These are phyloP conservation scores for Sepioteuthis lessoniana DNA, from an alignment of 2,888 invertebrate genomes.

Conservation along the genomic window DNA sequence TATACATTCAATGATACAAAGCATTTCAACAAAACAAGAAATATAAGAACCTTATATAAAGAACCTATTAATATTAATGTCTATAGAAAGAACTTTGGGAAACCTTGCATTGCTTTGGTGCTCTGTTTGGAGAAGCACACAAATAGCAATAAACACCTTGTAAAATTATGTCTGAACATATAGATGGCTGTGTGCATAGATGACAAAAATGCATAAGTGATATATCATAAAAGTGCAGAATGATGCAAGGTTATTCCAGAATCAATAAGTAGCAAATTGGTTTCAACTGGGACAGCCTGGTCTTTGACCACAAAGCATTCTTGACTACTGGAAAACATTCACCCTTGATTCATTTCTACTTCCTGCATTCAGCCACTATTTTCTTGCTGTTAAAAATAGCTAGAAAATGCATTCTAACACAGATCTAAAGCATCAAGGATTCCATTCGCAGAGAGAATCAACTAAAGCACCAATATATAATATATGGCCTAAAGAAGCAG, in stretches of 20 bases:
- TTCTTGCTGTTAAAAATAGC: not conserved
- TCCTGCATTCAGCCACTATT: not conserved
- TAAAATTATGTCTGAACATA: not conserved
- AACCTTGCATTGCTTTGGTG: too few relatives aligned
- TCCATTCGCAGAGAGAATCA: slow-evolving; percentile 34
- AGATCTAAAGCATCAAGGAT: slow-evolving; percentile 43
- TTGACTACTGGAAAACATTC: slow-evolving; percentile 17
- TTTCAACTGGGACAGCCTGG: not conserved
- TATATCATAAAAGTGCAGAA: not conserved
- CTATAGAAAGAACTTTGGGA: too few relatives aligned
- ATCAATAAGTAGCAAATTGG: not conserved
- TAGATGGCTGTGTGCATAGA: not conserved
- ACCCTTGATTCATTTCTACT: slow-evolving; percentile 33
- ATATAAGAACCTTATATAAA: too few relatives aligned
- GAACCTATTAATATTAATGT: too few relatives aligned
- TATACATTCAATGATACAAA: too few relatives aligned
- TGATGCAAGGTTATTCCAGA: slow-evolving; percentile 7
- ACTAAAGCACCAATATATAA: slow-evolving; percentile 43
- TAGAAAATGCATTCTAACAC: slow-evolving; percentile 46
- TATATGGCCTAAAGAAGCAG: slow-evolving; percentile 41
- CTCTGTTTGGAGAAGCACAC: too few relatives aligned
- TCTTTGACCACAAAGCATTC: slow-evolving; percentile 33
- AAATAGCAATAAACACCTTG: too few relatives aligned
- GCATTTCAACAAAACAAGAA: too few relatives aligned
- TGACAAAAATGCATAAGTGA: not conserved